Conservation (phyloP, 1,140 invertebrate species). For the Teleogryllus occipitalis region DNA sequence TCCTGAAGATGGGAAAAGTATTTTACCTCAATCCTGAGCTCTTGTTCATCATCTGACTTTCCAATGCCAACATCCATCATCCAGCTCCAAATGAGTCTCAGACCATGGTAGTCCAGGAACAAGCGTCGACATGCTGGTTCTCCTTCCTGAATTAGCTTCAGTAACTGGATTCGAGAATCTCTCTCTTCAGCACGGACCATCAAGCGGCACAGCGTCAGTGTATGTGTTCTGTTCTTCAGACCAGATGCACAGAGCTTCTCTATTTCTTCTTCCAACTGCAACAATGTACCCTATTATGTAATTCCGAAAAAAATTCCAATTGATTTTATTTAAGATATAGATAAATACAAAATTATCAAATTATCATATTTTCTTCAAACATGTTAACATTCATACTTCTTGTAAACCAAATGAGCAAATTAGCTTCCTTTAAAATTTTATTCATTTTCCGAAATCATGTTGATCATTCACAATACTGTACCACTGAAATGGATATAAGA, state of each 20-base stretch:
- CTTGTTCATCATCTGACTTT: constrained; percentile 13
- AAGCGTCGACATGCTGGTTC: constrained; percentile 74
- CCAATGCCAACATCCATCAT: constrained; percentile 57
- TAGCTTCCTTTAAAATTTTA: too few relatives aligned
- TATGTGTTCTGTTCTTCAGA: constrained; percentile 80
- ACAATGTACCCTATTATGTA: constrained; percentile 25
- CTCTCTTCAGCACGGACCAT: constrained; percentile 85
- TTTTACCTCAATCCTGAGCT: constrained; percentile 18
- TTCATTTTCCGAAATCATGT: too few relatives aligned
- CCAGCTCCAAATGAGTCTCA: constrained; percentile 84
- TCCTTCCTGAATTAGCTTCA: constrained; percentile 54
- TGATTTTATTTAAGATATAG: too few relatives aligned
- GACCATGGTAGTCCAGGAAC: constrained; percentile 91
- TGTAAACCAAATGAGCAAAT: too few relatives aligned
- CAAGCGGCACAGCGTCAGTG: constrained; percentile 74
- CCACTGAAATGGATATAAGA: too few relatives aligned
- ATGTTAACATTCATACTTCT: too few relatives aligned
- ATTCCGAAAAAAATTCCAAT: too few relatives aligned
- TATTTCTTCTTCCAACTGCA: constrained; percentile 70
- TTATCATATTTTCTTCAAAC: too few relatives aligned
- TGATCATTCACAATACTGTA: too few relatives aligned
- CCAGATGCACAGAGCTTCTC: constrained; percentile 61
- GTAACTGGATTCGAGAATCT: constrained; percentile 55
- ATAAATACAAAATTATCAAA: too few relatives aligned
- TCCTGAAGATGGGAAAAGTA: not conserved